Base-by-base conservation (phyloP, 2,888 invertebrate genomes). In the Pharmacophagus antenor region DNA sequence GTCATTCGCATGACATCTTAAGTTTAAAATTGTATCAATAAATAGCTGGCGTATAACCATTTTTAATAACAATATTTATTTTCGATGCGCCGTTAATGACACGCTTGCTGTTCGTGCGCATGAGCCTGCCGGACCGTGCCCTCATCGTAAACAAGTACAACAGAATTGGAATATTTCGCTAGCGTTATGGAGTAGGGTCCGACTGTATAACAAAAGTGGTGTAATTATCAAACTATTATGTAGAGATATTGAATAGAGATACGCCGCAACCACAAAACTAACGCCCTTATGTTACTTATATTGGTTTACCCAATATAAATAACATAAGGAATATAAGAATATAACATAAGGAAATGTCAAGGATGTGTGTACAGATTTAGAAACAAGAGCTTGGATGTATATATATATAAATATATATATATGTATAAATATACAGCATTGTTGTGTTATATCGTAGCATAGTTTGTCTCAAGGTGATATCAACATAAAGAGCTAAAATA, bases 31-130 rank as follows among this genome's bases (percentile, higher is more conserved):
- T 17, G 56, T 27, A 22, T 58, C 31, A 58, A 52, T 52, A 52
- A 51, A 46, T 58, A 46, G 25, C 56, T n/a, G 21, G 20, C 46
- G 31, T 22, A 58, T 53, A 22, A 47, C 53, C 47, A 53, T 58
- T 58, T 58, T 53, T 58, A 58, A 52, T 46, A 52, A 53, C 54
- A 59, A 59, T 55, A 54, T 53, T 54, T 17, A 41, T 12, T 42
- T 25, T 31, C 49, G 54, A 59, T 50, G 58, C 37, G 31, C 52
- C 37, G 46, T 46, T 58, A 58, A 58, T 58, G 37, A 58, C 44
- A 58, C 46, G 58, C 46, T 58, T 31, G 8, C n/a, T 17, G 52
- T 23, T 23, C 46, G n/a, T 41, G 23, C 48, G 25, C 53, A 31
- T 2, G 31, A n/a, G n/a, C n/a, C n/a, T 18, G 21, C 42, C 27